Evolutionary conservation across 2,113 vertebrate genomes (phyloP).

Genomic region (Indicator maculatus): DNA sequence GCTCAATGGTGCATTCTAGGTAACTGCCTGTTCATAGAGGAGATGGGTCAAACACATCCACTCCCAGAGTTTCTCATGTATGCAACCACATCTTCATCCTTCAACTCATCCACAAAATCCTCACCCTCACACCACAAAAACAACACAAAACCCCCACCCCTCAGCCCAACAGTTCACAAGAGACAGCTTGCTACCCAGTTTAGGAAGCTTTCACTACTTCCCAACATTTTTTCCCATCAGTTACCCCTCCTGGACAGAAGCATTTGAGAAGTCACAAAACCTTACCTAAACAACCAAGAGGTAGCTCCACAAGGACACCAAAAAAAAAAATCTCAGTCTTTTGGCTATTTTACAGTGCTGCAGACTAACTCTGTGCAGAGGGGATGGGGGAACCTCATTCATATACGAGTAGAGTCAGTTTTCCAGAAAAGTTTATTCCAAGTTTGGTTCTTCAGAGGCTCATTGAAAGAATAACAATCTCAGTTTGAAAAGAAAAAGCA

Average conservation of each 20-base stretch:
- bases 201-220: neutral
- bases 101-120: neutral
- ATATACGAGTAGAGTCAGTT: neutral
- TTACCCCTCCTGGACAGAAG: neutral
- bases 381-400: neutral
- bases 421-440: neutral
- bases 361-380: neutral
- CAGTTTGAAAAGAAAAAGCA: neutral
- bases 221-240: neutral
- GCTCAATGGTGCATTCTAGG: neutral
- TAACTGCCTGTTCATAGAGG: neutral
- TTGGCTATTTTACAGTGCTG: neutral
- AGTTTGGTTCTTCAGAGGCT: neutral
- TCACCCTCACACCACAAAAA: neutral
- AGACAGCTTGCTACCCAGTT: neutral
- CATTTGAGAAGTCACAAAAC: neutral
- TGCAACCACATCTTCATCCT: neutral
- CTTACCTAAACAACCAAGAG: neutral
- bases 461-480: neutral
- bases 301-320: neutral
- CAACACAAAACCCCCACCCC: rapidly evolving
- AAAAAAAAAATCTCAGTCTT: neutral
- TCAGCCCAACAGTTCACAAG: neutral
- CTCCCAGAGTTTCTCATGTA: neutral
- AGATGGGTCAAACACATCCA: neutral